Evolutionary conservation across 2,113 vertebrate genomes (phyloP).

Genomic region (Heterochromis multidens): DNA sequence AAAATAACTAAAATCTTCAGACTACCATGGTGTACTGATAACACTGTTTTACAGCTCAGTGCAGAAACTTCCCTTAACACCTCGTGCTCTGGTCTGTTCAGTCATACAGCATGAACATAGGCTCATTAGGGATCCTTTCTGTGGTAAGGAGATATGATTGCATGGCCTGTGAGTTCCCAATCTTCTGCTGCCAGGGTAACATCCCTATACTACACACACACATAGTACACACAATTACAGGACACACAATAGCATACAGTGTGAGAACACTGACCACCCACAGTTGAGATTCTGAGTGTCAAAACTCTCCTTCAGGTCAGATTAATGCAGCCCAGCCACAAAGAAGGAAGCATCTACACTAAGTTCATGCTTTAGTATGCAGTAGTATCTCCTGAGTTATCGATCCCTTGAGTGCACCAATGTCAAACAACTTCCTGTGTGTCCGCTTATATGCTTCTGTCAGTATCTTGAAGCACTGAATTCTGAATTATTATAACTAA

Average conservation of each 20-base stretch:
- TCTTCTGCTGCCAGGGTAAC: not conserved
- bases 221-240: not conserved
- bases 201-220: not conserved
- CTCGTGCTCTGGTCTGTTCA: not conserved
- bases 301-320: constrained; percentile 4
- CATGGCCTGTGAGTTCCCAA: not conserved
- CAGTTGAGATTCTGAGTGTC: not conserved
- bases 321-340: constrained; percentile 33
- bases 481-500: not conserved
- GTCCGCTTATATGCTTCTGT: not conserved
- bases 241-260: not conserved
- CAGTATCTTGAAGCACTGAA: not conserved
- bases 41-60: not conserved
- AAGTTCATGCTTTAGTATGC: not conserved
- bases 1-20: not conserved
- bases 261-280: not conserved
- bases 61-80: not conserved
- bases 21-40: not conserved
- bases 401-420: not conserved
- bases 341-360: not conserved
- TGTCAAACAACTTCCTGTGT: not conserved
- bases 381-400: constrained; percentile 8
- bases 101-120: not conserved
- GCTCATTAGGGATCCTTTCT: not conserved
- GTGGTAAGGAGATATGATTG: not conserved